Conservation (phyloP, 2,113 vertebrate genomes). For the Embiotoca jacksoni region DNA sequence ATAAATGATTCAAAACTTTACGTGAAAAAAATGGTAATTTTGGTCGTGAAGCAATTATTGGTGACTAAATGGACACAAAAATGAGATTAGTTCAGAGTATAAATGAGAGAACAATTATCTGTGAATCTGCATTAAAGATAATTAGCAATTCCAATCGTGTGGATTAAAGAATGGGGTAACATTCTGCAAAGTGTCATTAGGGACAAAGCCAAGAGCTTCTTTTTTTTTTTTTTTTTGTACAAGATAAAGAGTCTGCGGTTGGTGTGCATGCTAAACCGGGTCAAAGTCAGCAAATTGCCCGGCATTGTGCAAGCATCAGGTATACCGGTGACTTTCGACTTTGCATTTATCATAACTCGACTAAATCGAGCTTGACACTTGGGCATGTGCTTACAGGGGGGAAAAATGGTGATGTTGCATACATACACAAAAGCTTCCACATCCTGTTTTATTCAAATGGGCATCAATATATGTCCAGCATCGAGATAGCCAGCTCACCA, state of each 20-base stretch:
- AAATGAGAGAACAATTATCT: conserved; percentile 71
- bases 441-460: conserved; percentile 62
- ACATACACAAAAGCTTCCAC: conserved; percentile 46
- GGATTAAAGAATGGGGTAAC: conserved; percentile 68
- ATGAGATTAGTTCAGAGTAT: conserved; percentile 55
- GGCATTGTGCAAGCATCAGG: conserved; percentile 50
- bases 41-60: conserved; percentile 54
- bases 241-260: conserved; percentile 46
- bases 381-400: conserved; percentile 21
- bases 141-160: conserved; percentile 75
- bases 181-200: conserved; percentile 70
- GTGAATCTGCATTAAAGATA: conserved; percentile 74
- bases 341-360: conserved; percentile 51
- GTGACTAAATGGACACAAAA: conserved; percentile 59
- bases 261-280: conserved; percentile 57
- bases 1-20: conserved; percentile 39
- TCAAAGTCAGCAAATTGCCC: conserved; percentile 58
- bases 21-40: conserved; percentile 15
- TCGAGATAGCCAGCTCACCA: conserved; percentile 46
- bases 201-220: conserved; percentile 58
- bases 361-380: conserved; percentile 61
- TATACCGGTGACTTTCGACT: conserved; percentile 41
- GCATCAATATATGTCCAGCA: conserved; percentile 57
- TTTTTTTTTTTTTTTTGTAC: conserved; percentile 20
- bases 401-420: conserved; percentile 54